These are phyloP conservation scores for Hydraecia micacea DNA, from an alignment of 2,888 invertebrate species.

Conservation along the genomic window DNA sequence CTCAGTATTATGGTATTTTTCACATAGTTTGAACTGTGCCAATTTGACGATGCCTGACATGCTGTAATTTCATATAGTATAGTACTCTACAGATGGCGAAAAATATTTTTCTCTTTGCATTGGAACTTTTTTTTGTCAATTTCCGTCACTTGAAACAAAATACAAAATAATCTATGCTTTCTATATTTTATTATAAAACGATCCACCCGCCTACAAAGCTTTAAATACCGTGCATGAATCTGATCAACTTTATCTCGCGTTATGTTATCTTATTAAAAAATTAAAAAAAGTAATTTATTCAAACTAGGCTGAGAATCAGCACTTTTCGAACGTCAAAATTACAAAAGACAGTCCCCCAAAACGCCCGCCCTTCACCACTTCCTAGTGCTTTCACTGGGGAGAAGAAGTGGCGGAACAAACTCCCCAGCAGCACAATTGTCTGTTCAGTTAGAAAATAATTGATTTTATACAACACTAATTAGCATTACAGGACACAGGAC, in stretches of 20 bases:
- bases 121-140: background rate
- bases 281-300: too few species aligned
- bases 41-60: background rate
- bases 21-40: background rate
- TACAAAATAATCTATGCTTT: background rate
- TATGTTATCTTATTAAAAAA: background rate
- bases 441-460: too few species aligned
- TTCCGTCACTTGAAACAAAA: background rate
- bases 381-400: too few species aligned
- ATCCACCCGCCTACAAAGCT: background rate
- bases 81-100: background rate
- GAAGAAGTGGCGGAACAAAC: too few species aligned
- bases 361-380: too few species aligned
- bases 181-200: background rate
- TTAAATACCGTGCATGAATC: background rate
- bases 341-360: too few species aligned
- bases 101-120: too few species aligned
- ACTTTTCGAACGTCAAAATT: too few species aligned
- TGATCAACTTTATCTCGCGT: background rate
- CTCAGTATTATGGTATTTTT: background rate
- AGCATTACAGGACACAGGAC: too few species aligned
- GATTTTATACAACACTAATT: too few species aligned
- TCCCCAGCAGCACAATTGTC: too few species aligned
- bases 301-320: too few species aligned
- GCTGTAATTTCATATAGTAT: background rate